Evolutionary conservation across 2,888 invertebrate species (phyloP).

Genomic region (Zygogramma bicolorata): DNA sequence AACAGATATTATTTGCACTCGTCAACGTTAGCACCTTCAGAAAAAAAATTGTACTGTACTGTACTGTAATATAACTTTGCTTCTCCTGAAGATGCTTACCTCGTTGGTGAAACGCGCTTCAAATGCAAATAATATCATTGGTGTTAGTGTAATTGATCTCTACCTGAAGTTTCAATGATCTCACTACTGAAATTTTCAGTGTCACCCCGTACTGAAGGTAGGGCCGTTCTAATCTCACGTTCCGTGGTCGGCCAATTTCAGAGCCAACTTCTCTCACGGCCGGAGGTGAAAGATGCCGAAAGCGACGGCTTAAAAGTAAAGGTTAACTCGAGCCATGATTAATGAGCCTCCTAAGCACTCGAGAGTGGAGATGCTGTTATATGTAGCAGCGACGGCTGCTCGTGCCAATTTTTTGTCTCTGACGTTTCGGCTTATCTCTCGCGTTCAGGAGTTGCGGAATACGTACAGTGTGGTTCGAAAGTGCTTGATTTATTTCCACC

Average conservation of each 20-base stretch:
- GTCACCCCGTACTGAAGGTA: neutral
- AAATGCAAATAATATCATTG: no score
- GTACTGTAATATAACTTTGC: no score
- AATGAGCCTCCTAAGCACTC: constrained; percentile 1
- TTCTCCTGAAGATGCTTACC: no score
- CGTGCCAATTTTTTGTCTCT: neutral
- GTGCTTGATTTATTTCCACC: neutral
- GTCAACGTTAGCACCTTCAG: no score
- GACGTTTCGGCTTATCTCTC: constrained; percentile 9
- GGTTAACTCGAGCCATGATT: constrained; percentile 7
- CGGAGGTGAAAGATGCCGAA: neutral
- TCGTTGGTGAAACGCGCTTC: no score
- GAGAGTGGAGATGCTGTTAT: neutral
- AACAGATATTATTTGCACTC: no score
- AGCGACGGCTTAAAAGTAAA: constrained; percentile 9
- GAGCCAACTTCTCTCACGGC: neutral
- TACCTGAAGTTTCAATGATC: no score
- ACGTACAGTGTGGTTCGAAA: neutral
- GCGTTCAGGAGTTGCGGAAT: neutral
- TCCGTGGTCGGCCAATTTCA: neutral
- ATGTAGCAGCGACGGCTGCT: constrained; percentile 1
- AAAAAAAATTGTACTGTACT: no score
- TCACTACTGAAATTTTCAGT: no score
- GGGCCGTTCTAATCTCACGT: neutral
- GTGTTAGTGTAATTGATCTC: no score